Conservation (phyloP, 2,797 vertebrate genomes). For the Sylvilagus floridanus region DNA sequence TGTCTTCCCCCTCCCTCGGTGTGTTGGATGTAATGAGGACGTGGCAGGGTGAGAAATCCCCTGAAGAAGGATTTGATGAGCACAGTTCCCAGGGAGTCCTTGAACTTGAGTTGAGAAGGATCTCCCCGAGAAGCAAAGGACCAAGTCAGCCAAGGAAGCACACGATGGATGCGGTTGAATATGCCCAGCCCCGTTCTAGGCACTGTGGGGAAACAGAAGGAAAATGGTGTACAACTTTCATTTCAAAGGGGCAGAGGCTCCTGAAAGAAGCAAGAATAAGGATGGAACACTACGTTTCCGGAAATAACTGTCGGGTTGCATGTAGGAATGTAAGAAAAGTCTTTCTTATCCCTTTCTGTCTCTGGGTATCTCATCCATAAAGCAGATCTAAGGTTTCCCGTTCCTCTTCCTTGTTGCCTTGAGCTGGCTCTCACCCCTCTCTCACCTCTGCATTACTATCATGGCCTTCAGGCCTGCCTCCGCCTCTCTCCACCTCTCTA, state of each 20-base stretch:
- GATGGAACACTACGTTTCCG: rapidly evolving
- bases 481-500: not conserved
- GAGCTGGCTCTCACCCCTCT: too few relatives aligned
- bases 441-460: rapidly evolving
- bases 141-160: rapidly evolving
- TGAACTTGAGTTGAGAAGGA: too few relatives aligned
- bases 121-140: not conserved
- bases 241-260: not conserved
- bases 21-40: rapidly evolving
- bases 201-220: rapidly evolving
- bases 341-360: too few relatives aligned
- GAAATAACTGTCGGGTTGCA: rapidly evolving
- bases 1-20: too few relatives aligned
- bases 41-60: not conserved
- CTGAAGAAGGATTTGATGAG: not conserved
- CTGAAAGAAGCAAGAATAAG: not conserved
- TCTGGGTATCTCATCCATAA: rapidly evolving
- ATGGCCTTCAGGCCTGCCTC: rapidly evolving
- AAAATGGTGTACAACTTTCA: rapidly evolving
- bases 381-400: rapidly evolving
- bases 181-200: rapidly evolving
- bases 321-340: rapidly evolving
- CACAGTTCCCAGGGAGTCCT: not conserved
- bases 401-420: not conserved
- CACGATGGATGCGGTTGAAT: rapidly evolving